phyloP scores from a whole-genome alignment of 2,888 invertebrate genomes.

The Tetheella fluctuosa region DNA sequence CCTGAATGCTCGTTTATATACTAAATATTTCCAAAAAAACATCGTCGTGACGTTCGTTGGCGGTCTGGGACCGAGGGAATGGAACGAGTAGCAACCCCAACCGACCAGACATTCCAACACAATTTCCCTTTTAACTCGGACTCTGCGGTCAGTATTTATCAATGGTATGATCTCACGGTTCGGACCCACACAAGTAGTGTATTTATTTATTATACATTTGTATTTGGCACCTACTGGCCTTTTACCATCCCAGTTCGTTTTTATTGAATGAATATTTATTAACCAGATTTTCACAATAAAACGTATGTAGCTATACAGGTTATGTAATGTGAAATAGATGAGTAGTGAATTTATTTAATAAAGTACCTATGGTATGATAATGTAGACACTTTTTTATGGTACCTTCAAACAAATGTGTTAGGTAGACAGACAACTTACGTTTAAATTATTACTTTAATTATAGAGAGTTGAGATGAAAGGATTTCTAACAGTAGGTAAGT shows the following conservation, averaged over 20 bases:
- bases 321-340: too few relatives aligned
- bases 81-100: conserved; percentile 44
- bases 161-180: conserved; percentile 68
- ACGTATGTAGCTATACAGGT: background rate
- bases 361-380: background rate
- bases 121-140: conserved; percentile 78
- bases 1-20: conserved; percentile 26
- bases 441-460: background rate
- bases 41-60: conserved; percentile 17
- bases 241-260: conserved; percentile 6
- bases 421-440: background rate
- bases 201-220: conserved; percentile 54
- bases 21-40: conserved; percentile 28
- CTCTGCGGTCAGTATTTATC: conserved; percentile 62
- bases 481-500: too few relatives aligned
- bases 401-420: too few relatives aligned
- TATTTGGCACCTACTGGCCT: conserved; percentile 34
- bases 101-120: conserved; percentile 68
- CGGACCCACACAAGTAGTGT: conserved; percentile 55
- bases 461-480: background rate
- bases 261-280: conserved; percentile 10
- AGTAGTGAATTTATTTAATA: background rate
- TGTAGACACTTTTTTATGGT: too few relatives aligned
- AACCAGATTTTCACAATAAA: background rate
- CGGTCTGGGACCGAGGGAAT: conserved; percentile 21